Evolutionary conservation across 2,888 invertebrate genomes (phyloP), one percentile per base, ranked within the genome.

Genomic region (Rhopalosiphum nymphaeae): DNA sequence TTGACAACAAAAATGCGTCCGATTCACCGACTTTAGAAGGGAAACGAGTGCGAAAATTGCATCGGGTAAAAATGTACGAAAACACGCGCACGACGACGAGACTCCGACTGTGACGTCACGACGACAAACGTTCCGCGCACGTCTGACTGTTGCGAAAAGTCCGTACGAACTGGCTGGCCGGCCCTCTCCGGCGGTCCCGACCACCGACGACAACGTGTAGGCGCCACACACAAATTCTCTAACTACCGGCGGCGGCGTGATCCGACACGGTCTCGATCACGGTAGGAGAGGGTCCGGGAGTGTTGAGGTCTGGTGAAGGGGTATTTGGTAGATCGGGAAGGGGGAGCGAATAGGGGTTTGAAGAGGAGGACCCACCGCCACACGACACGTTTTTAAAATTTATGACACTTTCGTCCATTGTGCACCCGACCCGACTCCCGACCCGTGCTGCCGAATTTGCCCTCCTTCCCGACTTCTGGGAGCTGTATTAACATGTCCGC

Each of bases 191-290:
- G 46, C 86, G 42, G 84, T 78, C 46, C 57, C 93, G 89, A 53
- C 53, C 67, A 78, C 67, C n/a, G 67, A 26, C 84, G 84, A 61
- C 86, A 61, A 94, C 89, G 89, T 93, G 89, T 93, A 93, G 93
- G 93, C 93, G 93, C 93, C 93, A 93, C 93, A 94, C 89, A 36
- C 78, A 21, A 78, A n/a, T 49, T 49, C 90, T 86, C 93, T 10
- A 46, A 89, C 78, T 78, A 78, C 13, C 61, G n/a, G 25, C 93
- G 89, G 46, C 89, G 87, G 67, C 46, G 49, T 87, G 92, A n/a
- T 87, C 67, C 36, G 46, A 42, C 61, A 61, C 53, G 16, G 57
- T 46, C 78, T 78, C 56, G n/a, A 9, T 5, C 36, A n/a, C n/a
- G 61, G n/a, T 3, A 61, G 61, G 57, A 36, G 49, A 49, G 57